phyloP scores from a whole-genome alignment of 2,888 invertebrate genomes.

The Orchesella flavescens region DNA sequence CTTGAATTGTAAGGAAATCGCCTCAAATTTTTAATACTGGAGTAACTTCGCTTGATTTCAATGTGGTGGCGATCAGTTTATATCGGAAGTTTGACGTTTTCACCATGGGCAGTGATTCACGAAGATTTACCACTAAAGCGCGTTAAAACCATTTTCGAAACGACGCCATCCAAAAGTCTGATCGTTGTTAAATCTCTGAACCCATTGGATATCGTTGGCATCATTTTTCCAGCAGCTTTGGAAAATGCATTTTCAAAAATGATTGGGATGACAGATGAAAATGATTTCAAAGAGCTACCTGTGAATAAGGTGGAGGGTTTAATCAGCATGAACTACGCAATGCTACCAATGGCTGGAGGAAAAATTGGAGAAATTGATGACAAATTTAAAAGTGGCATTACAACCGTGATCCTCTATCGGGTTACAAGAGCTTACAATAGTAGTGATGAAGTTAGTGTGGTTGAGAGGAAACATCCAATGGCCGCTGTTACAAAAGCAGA shows the following conservation, averaged over 20 bases:
- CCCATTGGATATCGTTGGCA: constrained; percentile 13
- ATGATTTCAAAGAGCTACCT: not conserved
- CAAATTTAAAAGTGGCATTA: not conserved
- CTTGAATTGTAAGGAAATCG: too few relatives aligned
- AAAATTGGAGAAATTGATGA: not conserved
- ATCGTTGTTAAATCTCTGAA: constrained; percentile 14
- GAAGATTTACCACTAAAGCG: constrained; percentile 5
- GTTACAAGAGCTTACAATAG: not conserved
- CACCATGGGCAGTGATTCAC: constrained; percentile 20
- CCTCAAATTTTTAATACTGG: too few relatives aligned
- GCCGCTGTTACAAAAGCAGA: constrained; percentile 14
- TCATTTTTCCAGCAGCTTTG: constrained; percentile 17
- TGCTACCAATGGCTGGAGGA: constrained; percentile 27
- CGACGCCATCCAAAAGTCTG: not conserved
- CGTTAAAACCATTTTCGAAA: constrained; percentile 18
- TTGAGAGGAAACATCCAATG: constrained; percentile 15
- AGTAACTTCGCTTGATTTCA: too few relatives aligned
- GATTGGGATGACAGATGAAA: not conserved
- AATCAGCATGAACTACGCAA: not conserved
- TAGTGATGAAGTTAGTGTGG: not conserved
- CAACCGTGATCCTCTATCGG: too few relatives aligned
- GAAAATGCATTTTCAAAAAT: not conserved
- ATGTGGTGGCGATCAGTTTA: constrained; percentile 51
- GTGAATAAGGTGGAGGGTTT: constrained; percentile 11
- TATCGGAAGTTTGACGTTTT: constrained; percentile 32